Conservation (phyloP, 2,113 vertebrate species). For the Siniperca chuatsi region DNA sequence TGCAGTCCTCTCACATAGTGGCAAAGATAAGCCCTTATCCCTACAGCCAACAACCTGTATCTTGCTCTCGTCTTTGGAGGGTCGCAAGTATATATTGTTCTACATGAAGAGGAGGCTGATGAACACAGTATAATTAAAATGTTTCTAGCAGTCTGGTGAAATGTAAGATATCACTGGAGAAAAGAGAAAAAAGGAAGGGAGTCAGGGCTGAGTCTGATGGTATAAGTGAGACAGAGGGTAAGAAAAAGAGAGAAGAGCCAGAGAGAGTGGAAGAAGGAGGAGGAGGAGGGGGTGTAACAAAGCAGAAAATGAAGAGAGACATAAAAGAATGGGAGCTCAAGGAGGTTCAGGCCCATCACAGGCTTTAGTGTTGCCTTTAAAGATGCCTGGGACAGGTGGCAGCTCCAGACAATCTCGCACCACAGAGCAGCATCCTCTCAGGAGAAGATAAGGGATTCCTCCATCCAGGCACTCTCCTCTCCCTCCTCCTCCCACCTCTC, state of each 20-base stretch:
- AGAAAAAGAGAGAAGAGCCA: conserved; percentile 39
- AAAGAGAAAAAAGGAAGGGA: conserved; percentile 26
- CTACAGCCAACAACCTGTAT: conserved; percentile 62
- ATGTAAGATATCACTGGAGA: conserved; percentile 75
- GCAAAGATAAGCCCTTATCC: conserved; percentile 74
- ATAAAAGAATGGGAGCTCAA: conserved; percentile 97
- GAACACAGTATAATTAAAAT: conserved; percentile 80
- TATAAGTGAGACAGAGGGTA: conserved; percentile 55
- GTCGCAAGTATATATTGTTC: conserved; percentile 68
- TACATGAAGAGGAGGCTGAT: conserved; percentile 68
- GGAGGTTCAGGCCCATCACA: conserved; percentile 99
- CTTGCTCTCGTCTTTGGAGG: conserved; percentile 66
- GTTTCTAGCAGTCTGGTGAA: conserved; percentile 70
- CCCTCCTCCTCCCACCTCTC: conserved; percentile 40
- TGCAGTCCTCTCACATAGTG: conserved; percentile 61
- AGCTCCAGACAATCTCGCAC: conserved; percentile 96
- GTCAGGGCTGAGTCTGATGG: conserved; percentile 35
- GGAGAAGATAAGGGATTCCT: conserved; percentile 96
- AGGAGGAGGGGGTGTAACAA: conserved; percentile 87
- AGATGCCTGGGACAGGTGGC: conserved; percentile 99
- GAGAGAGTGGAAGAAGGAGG: conserved; percentile 28
- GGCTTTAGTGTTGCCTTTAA: conserved; percentile 97
- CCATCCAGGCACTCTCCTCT: conserved; percentile 86
- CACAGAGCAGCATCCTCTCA: conserved; percentile 91
- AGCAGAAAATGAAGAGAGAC: conserved; percentile 98